phyloP scores from a whole-genome alignment of 2,888 invertebrate genomes.

The Ptycholaimellus sp. region DNA sequence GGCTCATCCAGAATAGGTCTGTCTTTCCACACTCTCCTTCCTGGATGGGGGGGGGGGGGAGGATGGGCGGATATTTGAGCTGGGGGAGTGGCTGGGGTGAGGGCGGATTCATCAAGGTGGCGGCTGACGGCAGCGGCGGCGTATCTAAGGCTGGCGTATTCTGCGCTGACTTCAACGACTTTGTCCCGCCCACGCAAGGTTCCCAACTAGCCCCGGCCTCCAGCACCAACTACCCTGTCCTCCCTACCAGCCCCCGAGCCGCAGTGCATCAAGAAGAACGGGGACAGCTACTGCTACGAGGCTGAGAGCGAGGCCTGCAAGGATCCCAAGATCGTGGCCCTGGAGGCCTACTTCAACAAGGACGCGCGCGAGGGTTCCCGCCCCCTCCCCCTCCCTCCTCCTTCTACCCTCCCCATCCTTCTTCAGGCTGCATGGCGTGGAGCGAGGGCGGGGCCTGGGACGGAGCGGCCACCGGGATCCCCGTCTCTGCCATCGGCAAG shows the following conservation, averaged over 20 bases:
- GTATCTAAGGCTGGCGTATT: too few relatives aligned
- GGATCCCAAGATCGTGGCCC: constrained; percentile 58
- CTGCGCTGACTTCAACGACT: too few relatives aligned
- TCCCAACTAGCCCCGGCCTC: constrained; percentile 46
- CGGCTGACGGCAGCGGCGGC: too few relatives aligned
- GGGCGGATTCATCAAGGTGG: too few relatives aligned
- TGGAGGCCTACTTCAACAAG: constrained; percentile 49
- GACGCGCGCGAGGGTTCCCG: constrained; percentile 24
- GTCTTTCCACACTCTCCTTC: too few relatives aligned
- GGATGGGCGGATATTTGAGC: too few relatives aligned
- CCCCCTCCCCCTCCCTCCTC: constrained; percentile 34
- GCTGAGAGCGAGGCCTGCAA: constrained; percentile 36
- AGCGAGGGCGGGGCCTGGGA: constrained; percentile 54
- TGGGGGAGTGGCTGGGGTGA: too few relatives aligned
- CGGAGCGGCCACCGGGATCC: constrained; percentile 44
- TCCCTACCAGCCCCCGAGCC: too few relatives aligned
- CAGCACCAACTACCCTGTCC: constrained; percentile 9
- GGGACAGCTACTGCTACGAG: constrained; percentile 42
- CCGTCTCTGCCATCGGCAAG: too few relatives aligned
- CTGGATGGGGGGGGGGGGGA: too few relatives aligned
- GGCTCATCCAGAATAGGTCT: too few relatives aligned
- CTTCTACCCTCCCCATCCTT: too few relatives aligned
- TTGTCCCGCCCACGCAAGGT: constrained; percentile 50
- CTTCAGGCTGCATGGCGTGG: constrained; percentile 63
- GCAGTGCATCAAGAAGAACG: constrained; percentile 47